These are phyloP conservation scores for Hydrophis major DNA, from an alignment of 2,797 vertebrate species.

Conservation along the genomic window DNA sequence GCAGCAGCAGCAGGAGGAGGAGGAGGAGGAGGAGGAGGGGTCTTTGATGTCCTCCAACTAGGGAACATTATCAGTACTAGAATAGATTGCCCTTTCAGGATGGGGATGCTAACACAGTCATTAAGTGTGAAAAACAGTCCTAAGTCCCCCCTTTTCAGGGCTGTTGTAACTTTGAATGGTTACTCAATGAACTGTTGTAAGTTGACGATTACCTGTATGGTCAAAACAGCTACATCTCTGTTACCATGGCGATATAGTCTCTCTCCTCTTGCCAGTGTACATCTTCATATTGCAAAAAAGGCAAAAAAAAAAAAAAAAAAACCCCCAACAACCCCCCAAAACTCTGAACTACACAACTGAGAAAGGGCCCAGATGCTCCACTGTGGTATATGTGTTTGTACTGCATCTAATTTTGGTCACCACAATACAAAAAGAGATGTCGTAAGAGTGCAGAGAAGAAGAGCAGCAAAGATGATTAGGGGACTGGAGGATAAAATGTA, in stretches of 20 bases:
- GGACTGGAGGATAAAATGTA: not conserved
- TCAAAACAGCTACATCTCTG: not conserved
- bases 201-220: not conserved
- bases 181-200: not conserved
- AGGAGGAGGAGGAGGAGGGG: not conserved
- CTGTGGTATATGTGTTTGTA: not conserved
- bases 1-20: not conserved
- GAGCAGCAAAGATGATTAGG: not conserved
- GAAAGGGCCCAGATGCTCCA: not conserved
- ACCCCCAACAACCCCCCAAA: too few species aligned
- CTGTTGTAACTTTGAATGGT: not conserved
- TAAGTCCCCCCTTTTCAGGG: not conserved
- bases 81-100: not conserved
- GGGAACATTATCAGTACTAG: not conserved
- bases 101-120: not conserved
- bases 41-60: not conserved
- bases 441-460: not conserved
- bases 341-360: not conserved
- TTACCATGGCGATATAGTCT: conserved; percentile 1
- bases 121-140: not conserved
- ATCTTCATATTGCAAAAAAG: not conserved
- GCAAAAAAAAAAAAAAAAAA: too few species aligned
- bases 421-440: not conserved
- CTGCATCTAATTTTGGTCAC: not conserved
- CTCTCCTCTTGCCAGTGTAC: not conserved